A percentile compares a stretch with the other conserved stretches of the same genome.
Evolutionary conservation across 2,113 vertebrate species (phyloP).

Genomic region (Oncorhynchus tshawytscha): DNA sequence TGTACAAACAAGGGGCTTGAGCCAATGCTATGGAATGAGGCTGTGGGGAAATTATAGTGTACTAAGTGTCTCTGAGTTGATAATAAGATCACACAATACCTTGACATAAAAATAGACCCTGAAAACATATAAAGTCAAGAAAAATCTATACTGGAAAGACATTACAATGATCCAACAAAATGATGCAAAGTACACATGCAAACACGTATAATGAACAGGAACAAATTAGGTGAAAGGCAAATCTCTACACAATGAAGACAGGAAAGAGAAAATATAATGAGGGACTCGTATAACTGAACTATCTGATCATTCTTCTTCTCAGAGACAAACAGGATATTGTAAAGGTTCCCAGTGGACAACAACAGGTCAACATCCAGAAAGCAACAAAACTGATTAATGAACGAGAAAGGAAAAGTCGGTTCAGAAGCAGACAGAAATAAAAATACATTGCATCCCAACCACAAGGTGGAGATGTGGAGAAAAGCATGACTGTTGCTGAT

Average conservation of each 20-base stretch:
- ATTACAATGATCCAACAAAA: background rate
- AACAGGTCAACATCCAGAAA: background rate
- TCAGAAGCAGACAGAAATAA: background rate
- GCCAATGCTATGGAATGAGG: too few species aligned
- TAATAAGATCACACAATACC: too few species aligned
- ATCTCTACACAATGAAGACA: background rate
- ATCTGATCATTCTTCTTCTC: background rate
- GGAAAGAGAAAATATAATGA: too few species aligned
- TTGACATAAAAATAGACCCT: too few species aligned
- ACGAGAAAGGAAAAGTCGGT: constrained; percentile 4
- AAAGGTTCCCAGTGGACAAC: background rate
- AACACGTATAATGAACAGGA: background rate
- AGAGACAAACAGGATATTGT: background rate
- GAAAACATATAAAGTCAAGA: too few species aligned
- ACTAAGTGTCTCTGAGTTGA: too few species aligned
- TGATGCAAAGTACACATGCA: background rate
- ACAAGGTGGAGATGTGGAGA: constrained; percentile 9
- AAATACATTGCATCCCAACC: constrained; percentile 1
- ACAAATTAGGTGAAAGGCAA: background rate
- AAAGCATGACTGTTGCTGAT: constrained; percentile 15
- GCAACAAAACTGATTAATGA: constrained; percentile 9
- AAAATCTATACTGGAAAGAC: background rate
- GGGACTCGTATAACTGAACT: background rate
- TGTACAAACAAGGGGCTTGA: too few species aligned
- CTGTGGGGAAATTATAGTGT: too few species aligned